Conservation (phyloP, 1,140 invertebrate species). For the Heliconius nattereri region DNA sequence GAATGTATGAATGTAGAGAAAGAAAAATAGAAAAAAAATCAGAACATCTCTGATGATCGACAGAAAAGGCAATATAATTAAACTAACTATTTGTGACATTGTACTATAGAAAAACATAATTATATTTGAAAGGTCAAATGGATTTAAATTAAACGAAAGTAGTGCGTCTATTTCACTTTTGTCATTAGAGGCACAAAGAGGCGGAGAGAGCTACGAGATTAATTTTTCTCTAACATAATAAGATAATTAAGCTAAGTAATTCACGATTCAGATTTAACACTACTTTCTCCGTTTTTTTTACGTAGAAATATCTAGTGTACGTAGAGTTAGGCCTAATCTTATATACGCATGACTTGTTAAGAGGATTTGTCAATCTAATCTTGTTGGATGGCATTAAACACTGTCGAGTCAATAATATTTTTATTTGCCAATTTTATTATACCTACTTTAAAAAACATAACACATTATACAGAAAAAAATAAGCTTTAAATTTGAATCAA, state of each 20-base stretch:
- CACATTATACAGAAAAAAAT: neutral
- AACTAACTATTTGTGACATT: slow-evolving; percentile 2
- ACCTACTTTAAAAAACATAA: neutral
- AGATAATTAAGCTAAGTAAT: slow-evolving; percentile 40
- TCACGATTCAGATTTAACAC: slow-evolving; percentile 30
- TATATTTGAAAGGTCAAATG: slow-evolving; percentile 36
- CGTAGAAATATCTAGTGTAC: neutral
- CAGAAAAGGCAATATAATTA: neutral
- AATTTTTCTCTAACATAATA: slow-evolving; percentile 47
- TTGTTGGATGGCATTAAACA: neutral
- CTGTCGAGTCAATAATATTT: neutral
- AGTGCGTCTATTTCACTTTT: slow-evolving; percentile 45
- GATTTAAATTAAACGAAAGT: slow-evolving; percentile 47
- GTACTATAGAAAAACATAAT: slow-evolving; percentile 13
- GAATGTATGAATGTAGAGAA: neutral
- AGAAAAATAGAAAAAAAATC: neutral
- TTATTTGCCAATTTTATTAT: neutral
- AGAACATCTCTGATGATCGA: neutral
- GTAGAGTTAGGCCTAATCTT: neutral
- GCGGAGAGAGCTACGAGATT: slow-evolving; percentile 44
- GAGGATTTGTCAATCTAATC: neutral
- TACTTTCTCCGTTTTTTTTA: slow-evolving; percentile 33
- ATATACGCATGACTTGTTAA: neutral
- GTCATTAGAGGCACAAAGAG: slow-evolving; percentile 47
- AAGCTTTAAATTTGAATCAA: neutral